Conservation (phyloP, 2,797 vertebrate species). For the Linurgus olivaceus region DNA sequence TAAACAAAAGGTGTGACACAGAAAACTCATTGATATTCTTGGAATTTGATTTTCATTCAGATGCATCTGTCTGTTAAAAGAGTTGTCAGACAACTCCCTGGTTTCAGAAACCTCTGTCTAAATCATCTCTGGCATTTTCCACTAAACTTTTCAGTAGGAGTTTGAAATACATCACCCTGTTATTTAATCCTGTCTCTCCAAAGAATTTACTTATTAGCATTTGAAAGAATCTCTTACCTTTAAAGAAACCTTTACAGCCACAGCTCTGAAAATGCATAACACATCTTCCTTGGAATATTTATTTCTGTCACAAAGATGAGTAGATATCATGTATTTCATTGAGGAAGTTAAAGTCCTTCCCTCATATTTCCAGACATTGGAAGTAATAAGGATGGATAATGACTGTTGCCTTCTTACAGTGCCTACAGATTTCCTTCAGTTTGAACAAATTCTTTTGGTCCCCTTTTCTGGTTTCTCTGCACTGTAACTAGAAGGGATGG, state of each 20-base stretch:
- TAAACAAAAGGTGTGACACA: not conserved
- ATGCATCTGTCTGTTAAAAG: not conserved
- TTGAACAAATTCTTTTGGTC: not conserved
- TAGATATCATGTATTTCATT: not conserved
- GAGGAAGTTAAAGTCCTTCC: not conserved
- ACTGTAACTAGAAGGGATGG: not conserved
- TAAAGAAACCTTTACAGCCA: not conserved
- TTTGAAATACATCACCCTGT: not conserved
- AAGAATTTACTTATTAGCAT: not conserved
- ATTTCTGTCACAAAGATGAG: not conserved
- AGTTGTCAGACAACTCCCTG: not conserved
- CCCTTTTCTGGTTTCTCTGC: not conserved
- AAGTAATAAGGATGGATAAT: not conserved
- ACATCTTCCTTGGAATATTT: not conserved
- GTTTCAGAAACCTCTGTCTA: constrained; percentile 1
- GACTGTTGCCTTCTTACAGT: not conserved
- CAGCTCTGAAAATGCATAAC: not conserved
- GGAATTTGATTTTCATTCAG: constrained; percentile 5
- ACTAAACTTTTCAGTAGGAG: not conserved
- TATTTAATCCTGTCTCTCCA: not conserved
- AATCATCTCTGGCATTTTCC: not conserved
- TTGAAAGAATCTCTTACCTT: constrained; percentile 9
- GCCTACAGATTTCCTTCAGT: not conserved
- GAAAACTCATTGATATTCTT: not conserved
- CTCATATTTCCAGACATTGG: not conserved